Evolutionary conservation across 2,888 invertebrate genomes (phyloP).

Genomic region (Acanthosepion esculentum): DNA sequence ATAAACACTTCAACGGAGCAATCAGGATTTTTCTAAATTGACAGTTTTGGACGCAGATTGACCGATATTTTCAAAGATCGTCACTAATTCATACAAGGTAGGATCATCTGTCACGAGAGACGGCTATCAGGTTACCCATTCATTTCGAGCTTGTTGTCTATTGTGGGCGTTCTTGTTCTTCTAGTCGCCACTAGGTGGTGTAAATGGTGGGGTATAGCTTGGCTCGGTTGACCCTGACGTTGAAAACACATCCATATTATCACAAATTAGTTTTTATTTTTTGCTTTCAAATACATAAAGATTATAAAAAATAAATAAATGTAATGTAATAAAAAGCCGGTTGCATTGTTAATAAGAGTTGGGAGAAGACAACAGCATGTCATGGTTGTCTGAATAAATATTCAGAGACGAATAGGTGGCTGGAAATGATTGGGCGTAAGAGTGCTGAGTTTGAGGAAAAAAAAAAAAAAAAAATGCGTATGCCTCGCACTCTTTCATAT

Average conservation of each 20-base stretch:
- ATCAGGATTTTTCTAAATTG: not conserved
- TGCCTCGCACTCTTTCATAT: not conserved
- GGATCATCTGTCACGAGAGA: not conserved
- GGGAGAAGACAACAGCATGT: not conserved
- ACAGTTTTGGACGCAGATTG: not conserved
- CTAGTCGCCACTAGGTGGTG: not conserved
- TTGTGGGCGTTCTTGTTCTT: not conserved
- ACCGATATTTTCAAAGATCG: not conserved
- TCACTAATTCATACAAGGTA: not conserved
- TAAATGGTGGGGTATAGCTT: not conserved
- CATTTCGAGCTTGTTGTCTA: not conserved
- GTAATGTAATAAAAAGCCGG: not conserved
- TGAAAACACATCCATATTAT: slow-evolving; percentile 9
- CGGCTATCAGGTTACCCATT: not conserved
- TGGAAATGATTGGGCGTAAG: not conserved
- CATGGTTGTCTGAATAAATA: not conserved
- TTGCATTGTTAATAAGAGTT: not conserved
- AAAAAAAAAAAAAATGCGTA: not conserved
- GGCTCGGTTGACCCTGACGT: not conserved
- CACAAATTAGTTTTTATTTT: not conserved
- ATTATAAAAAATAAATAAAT: not conserved
- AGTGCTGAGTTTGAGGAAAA: not conserved
- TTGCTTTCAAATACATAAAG: not conserved
- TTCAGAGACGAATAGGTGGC: not conserved
- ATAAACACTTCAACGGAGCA: not conserved